Conservation (phyloP, 1,140 invertebrate species). For the Drosophila suzukii region DNA sequence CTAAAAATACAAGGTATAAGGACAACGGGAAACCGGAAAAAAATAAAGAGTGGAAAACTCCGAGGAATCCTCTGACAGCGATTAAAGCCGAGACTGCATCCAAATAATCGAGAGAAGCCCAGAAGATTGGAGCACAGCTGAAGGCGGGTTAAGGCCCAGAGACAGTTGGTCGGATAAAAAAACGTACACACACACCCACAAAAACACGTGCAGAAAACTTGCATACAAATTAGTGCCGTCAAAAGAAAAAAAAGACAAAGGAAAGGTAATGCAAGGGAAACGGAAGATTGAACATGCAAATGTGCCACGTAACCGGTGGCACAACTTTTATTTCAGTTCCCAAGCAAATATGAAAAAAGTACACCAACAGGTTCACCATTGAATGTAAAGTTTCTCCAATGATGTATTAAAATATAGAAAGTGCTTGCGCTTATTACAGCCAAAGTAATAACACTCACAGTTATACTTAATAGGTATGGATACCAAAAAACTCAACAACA, state of each 20-base stretch:
- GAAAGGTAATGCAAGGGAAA: neutral
- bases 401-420: no score
- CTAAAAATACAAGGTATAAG: neutral
- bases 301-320: neutral
- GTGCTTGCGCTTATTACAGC: no score
- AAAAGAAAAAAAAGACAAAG: neutral
- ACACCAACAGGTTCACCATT: neutral
- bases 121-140: conserved; percentile 16
- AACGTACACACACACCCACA: neutral
- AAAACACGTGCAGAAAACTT: neutral
- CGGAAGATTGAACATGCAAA: conserved; percentile 40
- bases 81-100: conserved; percentile 21
- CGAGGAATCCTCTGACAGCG: neutral
- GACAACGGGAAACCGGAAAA: conserved; percentile 3
- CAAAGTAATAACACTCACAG: no score
- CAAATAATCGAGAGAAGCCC: conserved; percentile 1
- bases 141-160: neutral
- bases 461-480: no score
- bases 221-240: conserved; percentile 26
- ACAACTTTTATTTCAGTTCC: neutral
- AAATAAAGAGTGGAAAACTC: neutral
- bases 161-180: conserved; percentile 7
- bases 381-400: neutral
- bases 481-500: no score
- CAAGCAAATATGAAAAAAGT: neutral